A percentile compares a stretch with the other conserved stretches of the same genome.
Conservation (phyloP, 1,140 invertebrate species). For the Drosophila yakuba region DNA sequence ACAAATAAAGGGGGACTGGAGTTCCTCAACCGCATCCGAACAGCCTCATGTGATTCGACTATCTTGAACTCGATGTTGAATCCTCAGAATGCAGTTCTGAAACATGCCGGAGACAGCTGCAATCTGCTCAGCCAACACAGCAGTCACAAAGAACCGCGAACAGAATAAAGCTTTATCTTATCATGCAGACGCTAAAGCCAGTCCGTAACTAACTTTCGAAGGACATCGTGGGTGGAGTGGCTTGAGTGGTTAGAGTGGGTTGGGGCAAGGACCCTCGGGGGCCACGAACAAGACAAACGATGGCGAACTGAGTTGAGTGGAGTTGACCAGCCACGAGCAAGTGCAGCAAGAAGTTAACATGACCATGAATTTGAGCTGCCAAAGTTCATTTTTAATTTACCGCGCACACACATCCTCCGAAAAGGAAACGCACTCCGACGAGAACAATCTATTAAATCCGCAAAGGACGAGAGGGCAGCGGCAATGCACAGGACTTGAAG, state of each 20-base stretch:
- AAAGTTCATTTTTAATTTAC: slow-evolving; percentile 81
- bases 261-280: background rate
- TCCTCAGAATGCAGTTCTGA: slow-evolving; percentile 26
- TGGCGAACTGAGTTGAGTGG: slow-evolving; percentile 55
- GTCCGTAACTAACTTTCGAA: slow-evolving; percentile 57
- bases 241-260: background rate
- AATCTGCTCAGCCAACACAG: slow-evolving; percentile 37
- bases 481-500: slow-evolving; percentile 8
- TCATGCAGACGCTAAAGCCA: slow-evolving; percentile 62
- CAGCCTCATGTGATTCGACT: slow-evolving; percentile 9
- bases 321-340: slow-evolving; percentile 58
- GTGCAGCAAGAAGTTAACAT: slow-evolving; percentile 76
- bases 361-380: slow-evolving; percentile 77
- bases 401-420: slow-evolving; percentile 17
- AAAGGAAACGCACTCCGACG: slow-evolving; percentile 35
- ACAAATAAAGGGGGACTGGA: slow-evolving; percentile 9
- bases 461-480: slow-evolving; percentile 13
- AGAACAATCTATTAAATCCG: slow-evolving; percentile 69
- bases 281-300: slow-evolving; percentile 59
- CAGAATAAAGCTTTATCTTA: slow-evolving; percentile 67
- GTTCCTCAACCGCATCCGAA: slow-evolving; percentile 1
- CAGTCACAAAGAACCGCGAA: slow-evolving; percentile 49
- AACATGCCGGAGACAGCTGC: slow-evolving; percentile 43
- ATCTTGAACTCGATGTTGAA: slow-evolving; percentile 32
- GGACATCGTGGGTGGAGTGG: background rate